Evolutionary conservation across 2,113 vertebrate species (phyloP), one percentile per base, ranked within the genome.

Genomic region (Corvus moneduloides): DNA sequence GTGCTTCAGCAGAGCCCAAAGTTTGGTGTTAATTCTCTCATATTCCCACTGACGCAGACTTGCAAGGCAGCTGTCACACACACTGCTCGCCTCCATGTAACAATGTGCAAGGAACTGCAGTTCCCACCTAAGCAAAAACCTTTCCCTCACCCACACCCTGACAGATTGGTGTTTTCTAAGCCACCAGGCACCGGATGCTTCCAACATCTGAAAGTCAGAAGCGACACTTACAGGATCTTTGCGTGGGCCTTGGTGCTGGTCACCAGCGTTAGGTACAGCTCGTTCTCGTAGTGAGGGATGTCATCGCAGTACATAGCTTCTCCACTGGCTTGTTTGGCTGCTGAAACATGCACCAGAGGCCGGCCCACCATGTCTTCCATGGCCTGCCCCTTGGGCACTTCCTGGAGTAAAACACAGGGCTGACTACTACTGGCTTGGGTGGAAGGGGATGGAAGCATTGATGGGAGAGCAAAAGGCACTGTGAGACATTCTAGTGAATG

Each of bases 281-380:
- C 99, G 1, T 99, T 99, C 92, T 99, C 98, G 3, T 98, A 99
- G 84, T 93, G 96, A 51, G 99, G 99, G n/a, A 99, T 97, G 89
- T 99, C 99, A 2, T 99, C 99, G 2, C 99, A 99, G 97, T 99
- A 99, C 64, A 99, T 88, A 0, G 99, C 99, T 91, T 99, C 99
- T 13, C 99, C 99, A 0, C 98, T 99, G 11, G 99, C 98, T 93
- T 99, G 99, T 94, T 99, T 98, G 96, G 98, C 66, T 4, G 99
- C 98, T 0, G 99, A 98, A 73, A 99, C 97, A 7, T 99, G 99
- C 96, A 99, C 97, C 84, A 99, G 52, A 43, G 99, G 99, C 66
- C 98, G 97, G 21, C 99, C 99, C 59, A 99, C 98, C 59, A 97
- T 98, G 63, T 99, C 99, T 5, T 99, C 98, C 55, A 96, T 71